phyloP scores from a whole-genome alignment of 2,113 vertebrate genomes.

The Turnix velox region DNA sequence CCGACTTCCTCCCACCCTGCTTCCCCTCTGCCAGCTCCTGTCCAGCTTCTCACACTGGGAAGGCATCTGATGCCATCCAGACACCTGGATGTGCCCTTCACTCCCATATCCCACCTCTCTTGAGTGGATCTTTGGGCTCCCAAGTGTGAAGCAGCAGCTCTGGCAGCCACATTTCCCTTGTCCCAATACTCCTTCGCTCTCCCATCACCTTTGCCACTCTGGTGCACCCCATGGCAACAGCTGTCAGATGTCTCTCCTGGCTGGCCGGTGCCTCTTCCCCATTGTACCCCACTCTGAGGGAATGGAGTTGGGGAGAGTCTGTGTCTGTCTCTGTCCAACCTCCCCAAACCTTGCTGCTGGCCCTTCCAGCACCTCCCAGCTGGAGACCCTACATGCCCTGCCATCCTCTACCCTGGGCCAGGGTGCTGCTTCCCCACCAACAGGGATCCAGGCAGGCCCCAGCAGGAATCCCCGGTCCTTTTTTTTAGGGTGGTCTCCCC shows the following conservation, averaged over 20 bases:
- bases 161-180: background rate
- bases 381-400: background rate
- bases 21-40: background rate
- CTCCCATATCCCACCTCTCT: fast-evolving
- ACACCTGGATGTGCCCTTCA: fast-evolving
- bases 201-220: background rate
- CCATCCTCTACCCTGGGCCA: background rate
- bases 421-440: fast-evolving
- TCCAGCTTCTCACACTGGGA: fast-evolving
- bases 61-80: fast-evolving
- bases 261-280: background rate
- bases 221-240: fast-evolving
- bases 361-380: background rate
- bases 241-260: background rate
- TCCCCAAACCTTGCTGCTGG: background rate
- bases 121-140: background rate
- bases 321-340: background rate
- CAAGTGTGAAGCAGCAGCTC: background rate
- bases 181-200: background rate
- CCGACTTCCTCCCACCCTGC: background rate
- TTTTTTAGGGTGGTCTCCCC: background rate
- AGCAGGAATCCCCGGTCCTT: fast-evolving
- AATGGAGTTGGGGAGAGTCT: background rate
- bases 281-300: background rate
- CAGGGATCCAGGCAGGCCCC: background rate